Evolutionary conservation across 2,888 invertebrate genomes (phyloP), one percentile per base, ranked within the genome.

Genomic region (Orthosia gracilis): DNA sequence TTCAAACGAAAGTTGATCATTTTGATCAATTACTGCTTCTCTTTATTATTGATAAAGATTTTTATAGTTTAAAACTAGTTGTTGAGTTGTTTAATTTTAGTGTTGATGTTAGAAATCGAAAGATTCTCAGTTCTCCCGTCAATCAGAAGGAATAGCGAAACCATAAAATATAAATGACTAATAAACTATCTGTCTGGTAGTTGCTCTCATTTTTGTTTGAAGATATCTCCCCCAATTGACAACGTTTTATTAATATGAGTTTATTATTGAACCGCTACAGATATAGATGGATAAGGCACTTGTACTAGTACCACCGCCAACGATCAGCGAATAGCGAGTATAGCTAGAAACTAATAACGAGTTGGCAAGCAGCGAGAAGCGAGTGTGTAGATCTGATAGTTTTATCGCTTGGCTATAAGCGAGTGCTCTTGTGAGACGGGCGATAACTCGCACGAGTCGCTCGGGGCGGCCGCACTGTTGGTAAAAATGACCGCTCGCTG

Each of bases 1-100:
- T 23, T 61, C 3, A 65, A 49, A 67, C 61, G 62, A 83, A 68
- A 72, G 58, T 65, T 58, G 23, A 23, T 61, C 31, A 26, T 58
- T 26, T 65, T 58, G 23, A 23, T 61, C 31, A 26, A 63, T 26
- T 13, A 49, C 21, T 55, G 40, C 11, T 61, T n/a, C n/a, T n/a
- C n/a, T n/a, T n/a, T n/a, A n/a, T n/a, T 61, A 69, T 5, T 40
- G 3, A 50, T 58, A 40, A 23, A 66, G 12, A 54, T 50, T n/a
- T n/a, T 11, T 7, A 23, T 57, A 40, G 9, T 55, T 26, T 50
- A 21, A 76, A 58, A 26, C 40, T 40, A 17, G 49, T 50, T 57
- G 12, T 80, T 65, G 15, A 13, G 13, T 58, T 40, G 2, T 55
- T 26, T 49, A 17, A 52, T 31, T 68, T 68, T 23, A 52, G 12